Conservation (phyloP, 30 jellyfish, hydroid and myxozoan species). For the Hydra vulgaris region DNA sequence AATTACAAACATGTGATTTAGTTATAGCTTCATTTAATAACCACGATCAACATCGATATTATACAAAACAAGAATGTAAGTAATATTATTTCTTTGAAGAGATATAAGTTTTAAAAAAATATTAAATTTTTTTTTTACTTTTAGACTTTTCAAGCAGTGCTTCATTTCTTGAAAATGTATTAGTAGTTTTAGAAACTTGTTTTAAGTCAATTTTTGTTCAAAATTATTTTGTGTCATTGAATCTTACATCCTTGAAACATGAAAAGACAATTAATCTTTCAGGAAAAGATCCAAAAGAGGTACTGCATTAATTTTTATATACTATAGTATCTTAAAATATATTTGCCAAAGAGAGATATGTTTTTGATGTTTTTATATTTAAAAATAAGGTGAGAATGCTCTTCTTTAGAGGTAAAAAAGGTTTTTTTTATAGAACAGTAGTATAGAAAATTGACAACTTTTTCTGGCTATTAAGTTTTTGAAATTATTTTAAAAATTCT, state of each 20-base stretch:
- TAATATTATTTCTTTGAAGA: neutral
- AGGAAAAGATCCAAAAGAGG: neutral
- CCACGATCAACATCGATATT: neutral
- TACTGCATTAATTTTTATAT: neutral
- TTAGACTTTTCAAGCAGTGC: neutral
- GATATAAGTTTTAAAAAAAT: neutral
- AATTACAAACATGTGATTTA: neutral
- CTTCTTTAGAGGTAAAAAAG: too few relatives aligned
- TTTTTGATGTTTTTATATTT: too few relatives aligned
- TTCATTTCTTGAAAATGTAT: neutral
- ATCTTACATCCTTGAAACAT: neutral
- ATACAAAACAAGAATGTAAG: neutral
- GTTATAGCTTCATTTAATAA: neutral
- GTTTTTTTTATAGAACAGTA: too few relatives aligned
- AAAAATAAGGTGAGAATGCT: too few relatives aligned
- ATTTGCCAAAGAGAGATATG: too few relatives aligned
- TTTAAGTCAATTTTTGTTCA: neutral
- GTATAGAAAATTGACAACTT: too few relatives aligned
- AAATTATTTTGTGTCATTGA: neutral
- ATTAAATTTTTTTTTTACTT: neutral
- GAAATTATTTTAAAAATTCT: too few relatives aligned
- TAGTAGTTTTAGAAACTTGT: neutral
- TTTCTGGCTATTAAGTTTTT: too few relatives aligned
- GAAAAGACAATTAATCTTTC: neutral
- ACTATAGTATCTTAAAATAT: neutral